Evolutionary conservation across 1,140 invertebrate species (phyloP), one percentile per base, ranked within the genome.

Genomic region (Chymomyza costata): DNA sequence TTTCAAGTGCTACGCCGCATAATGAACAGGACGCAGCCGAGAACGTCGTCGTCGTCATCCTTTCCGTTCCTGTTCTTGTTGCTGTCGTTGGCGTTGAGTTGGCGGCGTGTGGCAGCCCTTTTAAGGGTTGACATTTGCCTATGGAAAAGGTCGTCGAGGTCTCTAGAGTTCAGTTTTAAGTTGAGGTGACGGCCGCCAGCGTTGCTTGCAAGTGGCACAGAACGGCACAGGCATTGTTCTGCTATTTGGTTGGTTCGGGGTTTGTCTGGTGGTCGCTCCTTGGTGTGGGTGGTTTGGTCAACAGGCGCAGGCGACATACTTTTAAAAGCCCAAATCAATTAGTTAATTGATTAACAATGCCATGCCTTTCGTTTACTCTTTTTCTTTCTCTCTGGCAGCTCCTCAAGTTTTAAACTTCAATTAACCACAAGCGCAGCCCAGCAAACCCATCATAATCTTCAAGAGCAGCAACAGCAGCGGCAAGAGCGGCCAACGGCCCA

Each of bases 11-110:
- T 48, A 41, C 41, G 54, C 47, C 64, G 71, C 66, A 78, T 78
- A 76, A 76, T 76, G 71, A 59, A 76, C 74, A 78, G 71, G 71
- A 76, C 55, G 60, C n/a, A n/a, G n/a, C n/a, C n/a, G n/a, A n/a
- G n/a, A 44, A 63, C 60, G 60, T 32, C 60, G 60, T 43, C 60
- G 60, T 62, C 28, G 48, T 38, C 31, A 57, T 30, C 57, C 55
- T 28, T 21, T 14, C 14, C 43, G 48, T 31, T 38, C 25, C 14
- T 35, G 30, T 51, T n/a, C n/a, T n/a, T n/a, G 34, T 37, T 40
- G 56, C 37, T 49, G 48, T 18, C 51, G n/a, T 63, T 55, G 60
- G 44, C 53, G 51, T 34, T 52, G n/a, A n/a, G 53, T 45, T 49
- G 35, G 18, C 58, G 70, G 30, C 59, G 55, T 54, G 55, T 76